These are phyloP conservation scores for Scopus umbretta DNA, from an alignment of 2,113 vertebrate genomes.

Conservation along the genomic window DNA sequence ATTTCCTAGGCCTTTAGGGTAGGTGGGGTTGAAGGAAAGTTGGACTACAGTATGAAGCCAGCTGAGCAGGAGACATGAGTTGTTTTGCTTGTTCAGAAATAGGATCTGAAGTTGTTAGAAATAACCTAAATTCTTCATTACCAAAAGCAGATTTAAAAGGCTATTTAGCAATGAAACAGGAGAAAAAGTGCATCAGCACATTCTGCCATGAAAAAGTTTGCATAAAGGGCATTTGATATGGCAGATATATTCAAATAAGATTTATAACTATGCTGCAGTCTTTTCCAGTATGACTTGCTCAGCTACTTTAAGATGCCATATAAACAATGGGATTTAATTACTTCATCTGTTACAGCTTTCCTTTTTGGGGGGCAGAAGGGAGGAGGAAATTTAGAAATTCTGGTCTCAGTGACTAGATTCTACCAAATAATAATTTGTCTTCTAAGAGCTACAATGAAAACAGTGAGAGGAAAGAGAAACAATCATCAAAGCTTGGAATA, in stretches of 20 bases:
- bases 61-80: background rate
- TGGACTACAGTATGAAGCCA: background rate
- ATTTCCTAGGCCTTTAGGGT: conserved; percentile 4
- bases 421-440: background rate
- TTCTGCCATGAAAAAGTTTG: background rate
- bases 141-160: background rate
- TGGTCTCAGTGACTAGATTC: background rate
- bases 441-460: background rate
- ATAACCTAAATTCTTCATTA: background rate
- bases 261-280: background rate
- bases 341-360: background rate
- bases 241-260: background rate
- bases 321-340: background rate
- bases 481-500: background rate
- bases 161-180: background rate
- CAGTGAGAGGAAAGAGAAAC: background rate
- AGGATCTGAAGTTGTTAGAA: background rate
- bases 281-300: background rate
- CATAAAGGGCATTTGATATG: background rate
- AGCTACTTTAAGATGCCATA: background rate
- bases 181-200: background rate
- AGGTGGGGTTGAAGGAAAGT: background rate
- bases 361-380: background rate
- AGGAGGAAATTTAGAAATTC: background rate
- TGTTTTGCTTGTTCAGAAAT: background rate